Percentiles rank a stretch among this genome's conserved stretches.
These are phyloP conservation scores for Xenops minutus DNA, from an alignment of 2,797 vertebrate species.

Conservation along the genomic window DNA sequence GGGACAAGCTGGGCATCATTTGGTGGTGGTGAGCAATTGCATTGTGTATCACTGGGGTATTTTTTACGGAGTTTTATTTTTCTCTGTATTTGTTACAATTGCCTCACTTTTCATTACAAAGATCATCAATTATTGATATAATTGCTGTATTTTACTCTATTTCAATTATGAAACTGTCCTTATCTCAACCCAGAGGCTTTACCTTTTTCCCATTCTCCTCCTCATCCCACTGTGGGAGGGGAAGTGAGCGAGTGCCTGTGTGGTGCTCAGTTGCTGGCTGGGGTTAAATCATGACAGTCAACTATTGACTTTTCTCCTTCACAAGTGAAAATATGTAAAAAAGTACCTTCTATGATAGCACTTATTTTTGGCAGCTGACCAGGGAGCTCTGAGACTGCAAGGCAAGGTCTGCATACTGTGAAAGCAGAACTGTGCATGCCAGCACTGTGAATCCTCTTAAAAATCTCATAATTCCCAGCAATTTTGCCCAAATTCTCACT, in stretches of 20 bases:
- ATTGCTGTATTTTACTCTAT: background rate
- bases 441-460: background rate
- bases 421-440: background rate
- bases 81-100: background rate
- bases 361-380: background rate
- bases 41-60: background rate
- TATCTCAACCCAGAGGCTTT: background rate
- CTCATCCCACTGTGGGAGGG: too few species aligned
- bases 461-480: background rate
- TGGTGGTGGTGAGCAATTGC: background rate
- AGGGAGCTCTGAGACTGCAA: background rate
- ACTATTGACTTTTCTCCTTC: background rate
- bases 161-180: background rate
- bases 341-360: background rate
- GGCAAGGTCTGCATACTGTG: background rate
- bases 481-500: background rate
- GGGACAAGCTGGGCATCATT: background rate
- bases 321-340: background rate
- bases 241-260: accelerated
- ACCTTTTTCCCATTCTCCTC: background rate
- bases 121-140: too few species aligned
- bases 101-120: background rate
- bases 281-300: background rate
- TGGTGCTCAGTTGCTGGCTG: background rate
- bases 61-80: background rate